Conservation (phyloP, 2,888 invertebrate genomes). For the Falcaria lacertinaria region DNA sequence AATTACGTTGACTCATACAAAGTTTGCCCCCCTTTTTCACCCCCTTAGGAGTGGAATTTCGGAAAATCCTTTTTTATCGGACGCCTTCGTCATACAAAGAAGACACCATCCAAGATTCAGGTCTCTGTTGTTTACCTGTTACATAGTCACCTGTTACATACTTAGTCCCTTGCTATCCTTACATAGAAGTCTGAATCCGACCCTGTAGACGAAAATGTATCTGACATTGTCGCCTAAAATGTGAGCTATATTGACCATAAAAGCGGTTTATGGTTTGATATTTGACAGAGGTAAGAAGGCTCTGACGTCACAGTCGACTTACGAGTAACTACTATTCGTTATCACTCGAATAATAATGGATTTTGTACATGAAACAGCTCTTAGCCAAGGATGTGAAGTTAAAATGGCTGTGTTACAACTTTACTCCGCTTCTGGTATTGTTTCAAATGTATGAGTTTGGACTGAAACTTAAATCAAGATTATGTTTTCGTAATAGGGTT, state of each 20-base stretch:
- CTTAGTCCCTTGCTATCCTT: no score
- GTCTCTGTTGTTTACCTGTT: no score
- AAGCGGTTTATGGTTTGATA: constrained; percentile 23
- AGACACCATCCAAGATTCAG: no score
- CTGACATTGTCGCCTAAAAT: constrained; percentile 14
- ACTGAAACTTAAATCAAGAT: no score
- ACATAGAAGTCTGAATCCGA: no score
- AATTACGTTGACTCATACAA: no score
- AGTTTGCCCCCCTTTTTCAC: no score
- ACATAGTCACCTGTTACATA: no score
- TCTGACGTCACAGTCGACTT: background rate
- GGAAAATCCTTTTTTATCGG: no score
- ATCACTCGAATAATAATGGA: constrained; percentile 18
- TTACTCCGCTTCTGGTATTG: background rate
- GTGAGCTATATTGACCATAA: constrained; percentile 19
- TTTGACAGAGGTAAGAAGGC: constrained; percentile 10
- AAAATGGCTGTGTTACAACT: background rate
- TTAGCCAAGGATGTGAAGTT: background rate
- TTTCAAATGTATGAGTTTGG: background rate
- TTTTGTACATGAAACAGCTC: background rate
- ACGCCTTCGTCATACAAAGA: no score
- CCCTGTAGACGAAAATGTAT: constrained; percentile 8
- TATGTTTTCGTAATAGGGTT: no score
- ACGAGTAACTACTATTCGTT: constrained; percentile 8
- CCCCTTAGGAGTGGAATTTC: no score